Base-by-base conservation (phyloP, 2,888 invertebrate genomes). In the Esperia sulphurella region DNA sequence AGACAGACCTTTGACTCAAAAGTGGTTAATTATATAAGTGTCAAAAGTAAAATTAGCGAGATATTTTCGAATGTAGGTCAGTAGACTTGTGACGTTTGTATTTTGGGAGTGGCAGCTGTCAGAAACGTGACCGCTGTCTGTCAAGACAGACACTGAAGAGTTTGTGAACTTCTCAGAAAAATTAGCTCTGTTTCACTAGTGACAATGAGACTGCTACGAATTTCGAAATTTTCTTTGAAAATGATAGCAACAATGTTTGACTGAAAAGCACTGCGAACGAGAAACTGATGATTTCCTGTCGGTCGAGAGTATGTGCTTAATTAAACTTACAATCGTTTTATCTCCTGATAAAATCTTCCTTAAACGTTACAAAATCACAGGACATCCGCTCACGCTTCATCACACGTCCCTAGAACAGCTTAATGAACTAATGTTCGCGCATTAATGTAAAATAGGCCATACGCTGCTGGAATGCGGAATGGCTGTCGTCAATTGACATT, bases 381-480 rank as follows among this genome's bases (percentile, higher is more conserved):
- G 51, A 47, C 47, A 31, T 42, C 51, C 48, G 53, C 63, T 65
- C 57, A 71, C 66, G 44, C 43, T 39, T 30, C 46, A 41, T 46
- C 33, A 55, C 63, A 52, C 57, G 51, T 58, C 52, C 56, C 55
- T 60, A 30, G 48, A 46, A 38, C 57, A 51, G 56, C 64, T 68
- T 75, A 79, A 79, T 79, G 72, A 79, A 75, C 75, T 76, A 78
- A 83, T 81, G 79, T 68, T 62, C 61, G 61, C 66, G 72, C 76
- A 81, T 83, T 80, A 81, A 81, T 79, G 77, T 75, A 74, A 75
- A 79, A 76, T 72, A 72, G 71, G 53, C 76, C 68, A 69, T 71
- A 61, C 72, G 55, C 62, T 61, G 53, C 43, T 60, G 86, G 88
- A 87, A 88, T 87, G 88, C 88, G 88, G 88, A 88, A 88, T 85